Evolutionary conservation across 35 echinoderm and acorn worm species (phyloP), one percentile per base, ranked within the genome.

Genomic region (Apostichopus parvimensis): DNA sequence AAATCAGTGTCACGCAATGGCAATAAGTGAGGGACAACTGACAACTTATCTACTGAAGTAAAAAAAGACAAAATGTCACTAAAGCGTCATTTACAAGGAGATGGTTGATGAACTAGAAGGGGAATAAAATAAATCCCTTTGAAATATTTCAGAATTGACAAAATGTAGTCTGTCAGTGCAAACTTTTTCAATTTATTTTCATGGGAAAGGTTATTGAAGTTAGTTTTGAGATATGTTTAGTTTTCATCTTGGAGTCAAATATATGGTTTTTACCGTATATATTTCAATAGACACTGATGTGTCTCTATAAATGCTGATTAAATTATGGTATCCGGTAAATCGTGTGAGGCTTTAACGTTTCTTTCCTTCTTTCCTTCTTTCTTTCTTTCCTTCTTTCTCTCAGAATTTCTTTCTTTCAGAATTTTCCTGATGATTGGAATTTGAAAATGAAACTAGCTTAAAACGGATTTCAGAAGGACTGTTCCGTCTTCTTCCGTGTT

Each of bases 1-100:
- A 84, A 84, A 84, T 84, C 81, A 84, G 23, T 84, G 81, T 84
- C 81, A 84, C 12, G 15, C 7, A 59, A 14, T 18, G 17, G 71
- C 71, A 75, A 75, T 75, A 75, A 75, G 71, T 75, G 71, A 75
- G 17, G 17, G 17, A 75, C 71, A 18, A 6, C 71, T 75, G 71
- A 75, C 71, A 75, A 75, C 14, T 75, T 75, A 75, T 75, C 58
- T 61, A 61, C 58, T 45, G 34, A 45, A 75, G 17, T 24, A 75
- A 7, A 75, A 2, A 75, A 75, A 75, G 17, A 6, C 6, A 2
- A 75, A 75, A 75, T 14, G 71, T 7, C 6, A 75, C 71, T 75
- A 75, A 75, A 75, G n/a, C 71, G 15, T 75, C 71, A 75, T n/a
- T n/a, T 18, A n/a, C 71, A 75, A 18, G 71, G 6, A 45, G 71